A percentile compares a stretch with the other conserved stretches of the same genome.
Evolutionary conservation across 2,888 invertebrate species (phyloP).

Genomic region (Dasypolia templi): DNA sequence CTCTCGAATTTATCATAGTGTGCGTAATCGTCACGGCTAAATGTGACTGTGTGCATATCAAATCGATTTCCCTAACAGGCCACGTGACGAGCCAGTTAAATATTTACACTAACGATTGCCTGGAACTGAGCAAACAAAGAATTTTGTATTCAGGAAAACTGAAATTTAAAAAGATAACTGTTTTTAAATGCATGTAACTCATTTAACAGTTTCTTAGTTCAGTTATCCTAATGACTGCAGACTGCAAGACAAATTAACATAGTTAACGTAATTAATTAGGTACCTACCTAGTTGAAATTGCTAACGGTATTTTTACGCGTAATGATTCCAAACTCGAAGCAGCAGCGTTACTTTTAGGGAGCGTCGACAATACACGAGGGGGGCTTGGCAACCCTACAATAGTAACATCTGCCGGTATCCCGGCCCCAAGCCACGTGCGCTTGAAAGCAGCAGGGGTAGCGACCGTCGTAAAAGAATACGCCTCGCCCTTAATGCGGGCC

Average conservation of each 20-base stretch:
- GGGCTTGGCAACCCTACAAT: constrained; percentile 75
- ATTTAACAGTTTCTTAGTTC: constrained; percentile 42
- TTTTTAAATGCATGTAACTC: constrained; percentile 8
- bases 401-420: constrained; percentile 85
- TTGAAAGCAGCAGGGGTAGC: constrained; percentile 85
- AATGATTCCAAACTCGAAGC: constrained; percentile 51
- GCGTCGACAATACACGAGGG: constrained; percentile 42
- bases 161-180: constrained; percentile 20
- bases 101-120: constrained; percentile 48
- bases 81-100: constrained; percentile 51
- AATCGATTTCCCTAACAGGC: constrained; percentile 57
- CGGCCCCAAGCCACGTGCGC: constrained; percentile 86
- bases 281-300: constrained; percentile 39
- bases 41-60: constrained; percentile 44
- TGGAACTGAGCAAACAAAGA: constrained; percentile 38
- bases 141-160: constrained; percentile 14
- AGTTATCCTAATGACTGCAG: constrained; percentile 40
- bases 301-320: constrained; percentile 53
- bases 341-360: constrained; percentile 48
- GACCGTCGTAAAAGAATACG: constrained; percentile 82
- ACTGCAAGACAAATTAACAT: constrained; percentile 49
- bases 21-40: constrained; percentile 60
- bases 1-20: constrained; percentile 53
- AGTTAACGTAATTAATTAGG: constrained; percentile 47
- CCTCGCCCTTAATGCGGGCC: constrained; percentile 87